Base-by-base conservation (phyloP, 2,113 vertebrate species). In the Carlito syrichta region DNA sequence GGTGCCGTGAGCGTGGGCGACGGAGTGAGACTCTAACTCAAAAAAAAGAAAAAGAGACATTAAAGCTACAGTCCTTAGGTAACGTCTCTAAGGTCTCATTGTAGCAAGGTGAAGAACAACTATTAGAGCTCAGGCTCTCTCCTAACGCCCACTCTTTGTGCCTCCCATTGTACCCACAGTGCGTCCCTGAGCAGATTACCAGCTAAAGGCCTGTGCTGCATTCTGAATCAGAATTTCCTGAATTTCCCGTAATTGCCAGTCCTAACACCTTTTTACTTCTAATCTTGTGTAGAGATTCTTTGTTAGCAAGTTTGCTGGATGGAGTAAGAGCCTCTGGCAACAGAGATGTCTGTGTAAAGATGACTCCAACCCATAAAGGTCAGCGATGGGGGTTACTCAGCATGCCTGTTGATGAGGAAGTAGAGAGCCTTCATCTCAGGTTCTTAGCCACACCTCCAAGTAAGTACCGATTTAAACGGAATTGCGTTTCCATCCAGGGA, bases 351-450 rank as follows among this genome's bases (percentile, higher is more conserved):
- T 99, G 99, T 98, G 99, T 99, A 77, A 99, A 99, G 98, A 99
- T 99, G 99, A 99, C 99, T 9, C 97, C 99, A 52, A 99, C 99
- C 0, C 99, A 99, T 27, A 99, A 99, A 98, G 99, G 99, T 10
- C 99, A 99, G 91, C 98, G 99, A 19, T 99, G 99, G 99, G 99
- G 99, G 6, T 98, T 99, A 27, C 98, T 99, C 91, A 99, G 99
- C 98, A 99, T 99, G 99, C 99, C 99, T 8, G 99, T 99, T n/a
- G 99, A 99, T 43, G 99, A 99, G 97, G 99, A 99, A 97, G 99
- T 99, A 95, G 99, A 99, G 98, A 99, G 99, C 93, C 99, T 99
- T 97, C 99, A 99, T 98, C 99, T 99, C 86, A 99, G 99, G 95
- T 99, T 99, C 98, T 98, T 99, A 95, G 99, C 99, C 71, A 98